These are phyloP conservation scores for Prionailurus viverrinus DNA, from an alignment of 2,113 vertebrate species.

Conservation along the genomic window DNA sequence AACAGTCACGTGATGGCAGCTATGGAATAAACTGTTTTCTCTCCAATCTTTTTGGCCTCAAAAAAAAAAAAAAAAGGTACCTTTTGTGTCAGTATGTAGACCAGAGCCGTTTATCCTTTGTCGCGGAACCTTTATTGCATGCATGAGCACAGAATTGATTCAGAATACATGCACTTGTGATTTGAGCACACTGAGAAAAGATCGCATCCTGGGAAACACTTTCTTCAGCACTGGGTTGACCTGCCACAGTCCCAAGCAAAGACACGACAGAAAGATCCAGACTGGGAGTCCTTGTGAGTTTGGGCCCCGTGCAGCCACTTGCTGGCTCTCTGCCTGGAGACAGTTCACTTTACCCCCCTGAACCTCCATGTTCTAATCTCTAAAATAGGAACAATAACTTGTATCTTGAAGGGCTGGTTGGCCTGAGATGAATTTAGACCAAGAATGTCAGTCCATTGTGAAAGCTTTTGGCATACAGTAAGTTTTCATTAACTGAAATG, in stretches of 20 bases:
- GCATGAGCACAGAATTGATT: constrained; percentile 21
- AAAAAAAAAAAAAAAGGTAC: not conserved
- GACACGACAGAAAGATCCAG: not conserved
- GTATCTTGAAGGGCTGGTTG: not conserved
- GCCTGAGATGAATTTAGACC: constrained; percentile 41
- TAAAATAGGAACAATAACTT: constrained; percentile 15
- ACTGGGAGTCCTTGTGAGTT: not conserved
- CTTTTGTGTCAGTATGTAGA: not conserved
- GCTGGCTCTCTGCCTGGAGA: not conserved
- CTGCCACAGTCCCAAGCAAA: not conserved
- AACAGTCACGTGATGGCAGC: not conserved
- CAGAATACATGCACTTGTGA: constrained; percentile 18
- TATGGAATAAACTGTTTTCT: not conserved
- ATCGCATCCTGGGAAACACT: not conserved
- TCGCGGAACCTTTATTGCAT: not conserved
- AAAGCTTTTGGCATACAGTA: not conserved
- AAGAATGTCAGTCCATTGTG: not conserved
- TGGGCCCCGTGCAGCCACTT: not conserved
- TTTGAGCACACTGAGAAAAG: not conserved
- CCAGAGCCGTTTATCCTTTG: constrained; percentile 9
- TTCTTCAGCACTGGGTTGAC: not conserved
- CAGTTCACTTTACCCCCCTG: not conserved
- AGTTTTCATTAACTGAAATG: not conserved
- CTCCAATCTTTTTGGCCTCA: not conserved
- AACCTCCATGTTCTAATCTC: not conserved